Conservation (phyloP, 2,113 vertebrate genomes). For the Rhadina sibilatrix region DNA sequence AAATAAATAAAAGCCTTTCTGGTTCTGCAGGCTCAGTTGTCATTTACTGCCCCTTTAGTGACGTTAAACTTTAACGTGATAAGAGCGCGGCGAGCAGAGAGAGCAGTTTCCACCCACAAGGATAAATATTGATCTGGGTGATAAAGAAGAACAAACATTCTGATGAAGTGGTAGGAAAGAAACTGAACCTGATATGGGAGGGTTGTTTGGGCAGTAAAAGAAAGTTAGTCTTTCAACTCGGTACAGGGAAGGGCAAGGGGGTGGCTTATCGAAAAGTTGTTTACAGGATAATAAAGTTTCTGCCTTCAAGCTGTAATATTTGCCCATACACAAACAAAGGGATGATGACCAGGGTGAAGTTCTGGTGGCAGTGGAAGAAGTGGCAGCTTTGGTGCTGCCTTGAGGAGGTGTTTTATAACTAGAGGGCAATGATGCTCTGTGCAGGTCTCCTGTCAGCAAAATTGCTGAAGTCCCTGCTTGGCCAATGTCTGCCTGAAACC, state of each 20-base stretch:
- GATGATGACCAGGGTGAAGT: not conserved
- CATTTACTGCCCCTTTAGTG: slow-evolving; percentile 10
- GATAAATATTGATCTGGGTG: slow-evolving; percentile 59
- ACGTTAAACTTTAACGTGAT: slow-evolving; percentile 47
- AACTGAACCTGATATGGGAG: not conserved
- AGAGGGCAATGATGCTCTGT: not conserved
- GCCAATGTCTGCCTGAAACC: not conserved
- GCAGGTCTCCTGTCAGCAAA: not conserved
- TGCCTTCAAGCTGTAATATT: slow-evolving; percentile 35
- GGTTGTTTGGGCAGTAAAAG: slow-evolving; percentile 42
- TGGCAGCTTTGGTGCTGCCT: not conserved
- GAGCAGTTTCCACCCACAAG: slow-evolving; percentile 59
- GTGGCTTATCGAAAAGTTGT: slow-evolving; percentile 35
- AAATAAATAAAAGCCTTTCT: slow-evolving; percentile 25
- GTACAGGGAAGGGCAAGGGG: slow-evolving; percentile 54
- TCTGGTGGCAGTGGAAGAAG: not conserved
- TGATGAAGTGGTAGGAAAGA: slow-evolving; percentile 32
- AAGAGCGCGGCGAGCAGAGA: slow-evolving; percentile 2
- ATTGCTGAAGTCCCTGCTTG: not conserved
- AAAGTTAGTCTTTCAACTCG: slow-evolving; percentile 25
- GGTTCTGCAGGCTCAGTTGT: not conserved
- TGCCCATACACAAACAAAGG: slow-evolving; percentile 1
- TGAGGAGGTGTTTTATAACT: not conserved
- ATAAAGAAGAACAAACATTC: slow-evolving; percentile 64
- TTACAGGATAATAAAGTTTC: slow-evolving; percentile 44